phyloP scores from a whole-genome alignment of 2,113 vertebrate species.

The Cettia cetti region DNA sequence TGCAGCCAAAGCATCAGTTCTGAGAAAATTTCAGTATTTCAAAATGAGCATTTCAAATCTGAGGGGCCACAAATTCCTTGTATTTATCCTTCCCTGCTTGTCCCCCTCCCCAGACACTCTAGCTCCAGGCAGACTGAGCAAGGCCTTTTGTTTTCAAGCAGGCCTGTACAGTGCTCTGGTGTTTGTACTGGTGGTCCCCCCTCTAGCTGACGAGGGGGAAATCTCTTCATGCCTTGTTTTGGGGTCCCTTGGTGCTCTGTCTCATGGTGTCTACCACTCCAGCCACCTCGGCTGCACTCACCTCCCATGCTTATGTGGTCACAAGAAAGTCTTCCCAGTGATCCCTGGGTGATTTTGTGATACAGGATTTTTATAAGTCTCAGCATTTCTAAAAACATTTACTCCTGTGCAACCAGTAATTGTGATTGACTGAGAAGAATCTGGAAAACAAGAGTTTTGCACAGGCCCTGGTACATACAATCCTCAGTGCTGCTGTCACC shows the following conservation, averaged over 20 bases:
- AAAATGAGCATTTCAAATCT: neutral
- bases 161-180: rapidly evolving
- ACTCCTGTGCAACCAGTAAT: neutral
- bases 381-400: neutral
- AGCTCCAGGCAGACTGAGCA: neutral
- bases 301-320: neutral
- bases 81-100: neutral
- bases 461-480: rapidly evolving
- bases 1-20: neutral
- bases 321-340: neutral
- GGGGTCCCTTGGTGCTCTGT: neutral
- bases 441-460: neutral
- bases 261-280: rapidly evolving
- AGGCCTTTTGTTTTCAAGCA: neutral
- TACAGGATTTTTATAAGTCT: neutral
- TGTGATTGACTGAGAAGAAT: neutral
- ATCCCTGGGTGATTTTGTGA: neutral
- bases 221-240: neutral
- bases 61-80: neutral
- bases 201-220: neutral
- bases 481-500: neutral
- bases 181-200: rapidly evolving
- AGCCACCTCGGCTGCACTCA: neutral
- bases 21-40: neutral
- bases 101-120: neutral